These are phyloP conservation scores for Syngnathus acus DNA, from an alignment of 2,797 vertebrate species.

Conservation along the genomic window DNA sequence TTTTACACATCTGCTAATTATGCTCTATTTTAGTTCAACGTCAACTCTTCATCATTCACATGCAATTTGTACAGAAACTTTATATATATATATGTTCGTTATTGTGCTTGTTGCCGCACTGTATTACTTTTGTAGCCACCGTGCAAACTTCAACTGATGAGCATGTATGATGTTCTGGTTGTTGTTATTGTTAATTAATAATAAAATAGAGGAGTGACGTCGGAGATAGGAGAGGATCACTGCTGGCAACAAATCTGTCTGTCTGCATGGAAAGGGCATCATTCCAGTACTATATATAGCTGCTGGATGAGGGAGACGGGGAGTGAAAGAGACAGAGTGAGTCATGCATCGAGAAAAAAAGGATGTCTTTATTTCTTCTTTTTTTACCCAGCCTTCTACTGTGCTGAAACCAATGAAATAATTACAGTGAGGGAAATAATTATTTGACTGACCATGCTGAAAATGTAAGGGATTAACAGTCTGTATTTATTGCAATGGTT, in stretches of 20 bases:
- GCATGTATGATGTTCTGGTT: not conserved
- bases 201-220: not conserved
- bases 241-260: constrained; percentile 63
- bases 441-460: not conserved
- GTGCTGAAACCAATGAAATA: not conserved
- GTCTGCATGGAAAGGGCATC: constrained; percentile 46
- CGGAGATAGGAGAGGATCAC: constrained; percentile 27
- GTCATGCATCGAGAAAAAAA: constrained; percentile 41
- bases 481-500: not conserved
- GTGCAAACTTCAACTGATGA: not conserved
- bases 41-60: not conserved
- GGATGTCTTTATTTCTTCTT: constrained; percentile 46
- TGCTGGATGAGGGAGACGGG: constrained; percentile 60
- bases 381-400: constrained; percentile 62
- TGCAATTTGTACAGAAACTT: not conserved
- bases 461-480: not conserved
- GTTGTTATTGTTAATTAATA: not conserved
- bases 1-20: too few relatives aligned
- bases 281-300: constrained; percentile 75
- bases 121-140: not conserved
- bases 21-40: not conserved
- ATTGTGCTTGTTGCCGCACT: not conserved
- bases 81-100: not conserved
- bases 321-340: constrained; percentile 49
- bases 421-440: not conserved